Evolutionary conservation across 1,140 invertebrate genomes (phyloP).

Genomic region (Orius insidiosus): DNA sequence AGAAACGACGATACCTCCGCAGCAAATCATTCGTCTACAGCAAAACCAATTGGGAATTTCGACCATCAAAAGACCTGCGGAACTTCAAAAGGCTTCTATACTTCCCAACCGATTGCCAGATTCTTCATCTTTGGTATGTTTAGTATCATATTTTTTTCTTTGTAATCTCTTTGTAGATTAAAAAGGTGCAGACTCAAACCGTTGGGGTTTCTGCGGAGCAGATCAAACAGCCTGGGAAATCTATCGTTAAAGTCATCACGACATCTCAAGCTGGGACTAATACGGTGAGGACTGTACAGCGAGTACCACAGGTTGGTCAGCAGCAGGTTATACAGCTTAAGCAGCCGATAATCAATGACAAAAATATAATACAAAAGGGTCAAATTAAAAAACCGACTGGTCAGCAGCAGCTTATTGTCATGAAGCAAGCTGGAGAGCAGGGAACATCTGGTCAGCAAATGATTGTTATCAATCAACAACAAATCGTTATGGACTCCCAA

Average conservation of each 20-base stretch:
- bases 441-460: constrained; percentile 13
- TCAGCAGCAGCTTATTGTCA: constrained; percentile 17
- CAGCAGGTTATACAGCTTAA: constrained; percentile 20
- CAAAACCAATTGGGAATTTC: too few species aligned
- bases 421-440: constrained; percentile 13
- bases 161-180: constrained; percentile 2
- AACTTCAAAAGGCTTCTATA: too few species aligned
- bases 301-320: constrained; percentile 10
- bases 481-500: constrained; percentile 15
- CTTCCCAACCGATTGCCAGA: too few species aligned
- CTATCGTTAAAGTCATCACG: constrained; percentile 19
- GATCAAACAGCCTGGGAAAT: constrained; percentile 12
- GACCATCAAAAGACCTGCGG: too few species aligned
- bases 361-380: constrained; percentile 12
- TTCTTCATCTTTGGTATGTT: too few species aligned
- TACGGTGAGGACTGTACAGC: constrained; percentile 23
- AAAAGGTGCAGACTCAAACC: constrained; percentile 6
- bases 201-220: constrained; percentile 6
- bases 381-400: constrained; percentile 15
- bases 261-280: constrained; percentile 12
- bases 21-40: background rate
- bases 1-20: background rate
- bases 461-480: constrained; percentile 21
- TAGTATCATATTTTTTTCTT: too few species aligned
- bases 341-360: constrained; percentile 13